phyloP scores from a whole-genome alignment of 2,888 invertebrate genomes.

The Deladenus siricidicola region DNA sequence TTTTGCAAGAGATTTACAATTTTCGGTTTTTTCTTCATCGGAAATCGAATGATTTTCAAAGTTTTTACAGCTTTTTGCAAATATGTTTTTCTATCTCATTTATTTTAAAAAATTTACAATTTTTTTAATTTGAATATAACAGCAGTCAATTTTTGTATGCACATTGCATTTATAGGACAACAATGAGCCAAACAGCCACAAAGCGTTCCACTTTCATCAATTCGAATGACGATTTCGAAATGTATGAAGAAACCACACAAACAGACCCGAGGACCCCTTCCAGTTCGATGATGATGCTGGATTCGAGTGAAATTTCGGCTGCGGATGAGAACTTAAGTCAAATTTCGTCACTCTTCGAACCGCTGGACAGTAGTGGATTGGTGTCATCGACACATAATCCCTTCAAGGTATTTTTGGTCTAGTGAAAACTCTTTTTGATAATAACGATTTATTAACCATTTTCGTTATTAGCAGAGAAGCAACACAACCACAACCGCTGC shows the following conservation, averaged over 20 bases:
- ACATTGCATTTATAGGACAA: no score
- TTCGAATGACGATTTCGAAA: not conserved
- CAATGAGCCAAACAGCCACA: not conserved
- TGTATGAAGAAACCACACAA: no score
- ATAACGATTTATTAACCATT: no score
- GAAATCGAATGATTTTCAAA: no score
- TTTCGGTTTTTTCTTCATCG: no score
- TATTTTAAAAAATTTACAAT: not conserved
- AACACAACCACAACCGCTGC: not conserved
- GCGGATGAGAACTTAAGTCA: not conserved
- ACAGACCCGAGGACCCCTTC: no score
- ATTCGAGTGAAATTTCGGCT: not conserved
- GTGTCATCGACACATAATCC: not conserved
- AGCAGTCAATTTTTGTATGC: no score
- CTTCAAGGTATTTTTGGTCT: not conserved
- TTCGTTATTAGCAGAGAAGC: no score
- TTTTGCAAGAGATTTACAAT: no score
- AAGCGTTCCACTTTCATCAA: not conserved
- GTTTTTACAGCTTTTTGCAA: no score
- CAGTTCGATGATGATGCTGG: not conserved
- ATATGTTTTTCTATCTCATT: not conserved
- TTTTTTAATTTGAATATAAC: not conserved
- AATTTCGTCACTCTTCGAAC: not conserved
- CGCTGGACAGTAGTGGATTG: not conserved
- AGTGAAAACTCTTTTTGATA: not conserved